Base-by-base conservation (phyloP, 2,113 vertebrate species). In the Megaleporinus macrocephalus region DNA sequence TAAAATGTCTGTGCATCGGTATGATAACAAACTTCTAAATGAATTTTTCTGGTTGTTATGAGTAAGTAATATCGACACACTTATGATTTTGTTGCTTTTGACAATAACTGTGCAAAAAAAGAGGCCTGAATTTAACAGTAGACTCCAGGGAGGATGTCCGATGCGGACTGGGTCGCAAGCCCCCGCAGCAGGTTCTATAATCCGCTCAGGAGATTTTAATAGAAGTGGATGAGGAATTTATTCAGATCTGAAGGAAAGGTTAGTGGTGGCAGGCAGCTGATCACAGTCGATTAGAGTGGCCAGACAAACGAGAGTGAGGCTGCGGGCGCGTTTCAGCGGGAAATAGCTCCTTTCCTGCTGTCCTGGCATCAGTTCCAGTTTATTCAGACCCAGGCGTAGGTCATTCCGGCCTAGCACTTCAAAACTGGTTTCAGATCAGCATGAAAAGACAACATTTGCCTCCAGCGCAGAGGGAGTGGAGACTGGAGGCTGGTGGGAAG, bases 241-340 rank as follows among this genome's bases (percentile, higher is more conserved):
- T 90, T 91, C 89, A 89, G 91, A 91, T 91, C 91, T 91, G 91
- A 93, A 88, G 88, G 85, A 91, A 92, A 86, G 91, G 90, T 92
- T 91, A 90, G 89, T 76, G 88, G 87, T 91, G 90, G 89, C 89
- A 92, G 90, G 88, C 90, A 89, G 87, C 90, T 90, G 90, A 92
- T 94, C 90, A 91, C 63, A 86, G 88, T 85, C 88, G 91, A 93
- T 93, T 91, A 93, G 86, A 84, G 66, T 68, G 36, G 33, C 33
- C 30, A 1, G 57, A 61, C n/a, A 26, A 61, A 57, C 11, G 29
- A 27, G 26, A 68, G 76, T 24, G 86, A 86, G 90, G 90, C 91
- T 89, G 88, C 87, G 89, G 89, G 79, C 68, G 76, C 89, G 85
- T 85, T 22, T 87, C 75, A 81, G 90, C 90, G 24, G 30, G 88